phyloP scores from a whole-genome alignment of 2,797 vertebrate genomes.

The Simalia tracyae region DNA sequence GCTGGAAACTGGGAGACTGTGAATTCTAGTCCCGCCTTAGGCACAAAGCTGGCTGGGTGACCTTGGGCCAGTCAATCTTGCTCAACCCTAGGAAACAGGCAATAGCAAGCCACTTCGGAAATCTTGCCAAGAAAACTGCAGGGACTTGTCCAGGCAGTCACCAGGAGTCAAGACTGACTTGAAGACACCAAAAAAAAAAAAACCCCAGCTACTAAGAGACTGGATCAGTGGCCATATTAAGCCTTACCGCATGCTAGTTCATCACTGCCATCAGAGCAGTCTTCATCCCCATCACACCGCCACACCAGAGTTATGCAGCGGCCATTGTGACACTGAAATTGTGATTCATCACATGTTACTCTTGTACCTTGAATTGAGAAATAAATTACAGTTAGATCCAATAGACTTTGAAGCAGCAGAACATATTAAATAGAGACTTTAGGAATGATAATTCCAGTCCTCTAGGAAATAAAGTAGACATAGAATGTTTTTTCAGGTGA shows the following conservation, averaged over 20 bases:
- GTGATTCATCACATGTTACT: slow-evolving; percentile 86
- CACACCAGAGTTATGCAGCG: slow-evolving; percentile 93
- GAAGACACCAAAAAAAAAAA: not conserved
- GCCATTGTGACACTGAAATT: slow-evolving; percentile 93
- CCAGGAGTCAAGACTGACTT: not conserved
- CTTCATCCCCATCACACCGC: slow-evolving; percentile 94
- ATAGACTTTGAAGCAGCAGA: not conserved
- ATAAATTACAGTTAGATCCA: slow-evolving; percentile 4
- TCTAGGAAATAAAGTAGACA: not conserved
- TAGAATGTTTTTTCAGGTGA: not conserved
- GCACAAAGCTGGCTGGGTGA: not conserved
- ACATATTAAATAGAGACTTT: not conserved
- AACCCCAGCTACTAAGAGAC: not conserved
- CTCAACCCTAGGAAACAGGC: not conserved
- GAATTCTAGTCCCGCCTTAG: not conserved
- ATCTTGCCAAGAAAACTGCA: not conserved
- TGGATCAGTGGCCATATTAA: slow-evolving; percentile 5
- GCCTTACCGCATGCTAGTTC: slow-evolving; percentile 90
- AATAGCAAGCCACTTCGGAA: not conserved
- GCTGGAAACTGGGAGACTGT: no score
- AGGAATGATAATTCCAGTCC: not conserved
- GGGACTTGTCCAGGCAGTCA: not conserved
- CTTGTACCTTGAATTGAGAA: slow-evolving; percentile 76
- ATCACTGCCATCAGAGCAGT: slow-evolving; percentile 92
- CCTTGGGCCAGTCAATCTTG: not conserved